These are phyloP conservation scores for Melanotaenia duboulayi DNA, from an alignment of 2,113 vertebrate genomes.

Conservation along the genomic window DNA sequence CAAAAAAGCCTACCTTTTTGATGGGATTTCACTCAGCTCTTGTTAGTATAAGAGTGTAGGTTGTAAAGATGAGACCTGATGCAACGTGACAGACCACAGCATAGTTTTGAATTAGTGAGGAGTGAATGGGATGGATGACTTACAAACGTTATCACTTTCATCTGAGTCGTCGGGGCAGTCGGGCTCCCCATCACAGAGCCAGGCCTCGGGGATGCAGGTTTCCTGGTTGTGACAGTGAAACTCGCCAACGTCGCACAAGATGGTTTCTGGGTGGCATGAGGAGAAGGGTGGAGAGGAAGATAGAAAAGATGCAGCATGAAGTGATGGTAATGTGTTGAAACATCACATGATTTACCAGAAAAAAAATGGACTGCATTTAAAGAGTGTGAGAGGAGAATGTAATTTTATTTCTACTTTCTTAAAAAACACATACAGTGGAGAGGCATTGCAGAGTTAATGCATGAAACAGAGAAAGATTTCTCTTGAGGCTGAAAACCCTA, in stretches of 20 bases:
- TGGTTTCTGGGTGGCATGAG: constrained; percentile 82
- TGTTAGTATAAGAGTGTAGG: background rate
- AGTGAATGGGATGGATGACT: constrained; percentile 82
- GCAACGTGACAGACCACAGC: background rate
- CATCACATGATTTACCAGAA: constrained; percentile 21
- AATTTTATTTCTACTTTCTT: background rate
- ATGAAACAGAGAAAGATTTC: background rate
- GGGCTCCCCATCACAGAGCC: constrained; percentile 95
- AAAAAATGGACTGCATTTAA: constrained; percentile 34
- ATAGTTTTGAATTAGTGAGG: constrained; percentile 23
- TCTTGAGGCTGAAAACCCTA: background rate
- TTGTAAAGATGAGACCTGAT: constrained; percentile 11
- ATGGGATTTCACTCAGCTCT: constrained; percentile 3
- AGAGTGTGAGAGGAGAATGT: constrained; percentile 8
- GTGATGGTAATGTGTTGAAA: constrained; percentile 55
- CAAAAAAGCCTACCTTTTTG: constrained; percentile 6
- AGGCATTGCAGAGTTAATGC: background rate
- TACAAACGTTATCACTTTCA: constrained; percentile 88
- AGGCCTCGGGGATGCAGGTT: constrained; percentile 90
- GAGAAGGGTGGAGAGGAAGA: constrained; percentile 60
- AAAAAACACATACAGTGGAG: background rate
- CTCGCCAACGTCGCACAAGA: constrained; percentile 89
- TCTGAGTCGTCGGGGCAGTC: constrained; percentile 94
- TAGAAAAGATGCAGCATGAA: constrained; percentile 70
- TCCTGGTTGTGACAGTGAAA: constrained; percentile 89